A percentile compares a stretch with the other conserved stretches of the same genome.
phyloP scores from a whole-genome alignment of 1,140 invertebrate genomes.

The Physella acuta region DNA sequence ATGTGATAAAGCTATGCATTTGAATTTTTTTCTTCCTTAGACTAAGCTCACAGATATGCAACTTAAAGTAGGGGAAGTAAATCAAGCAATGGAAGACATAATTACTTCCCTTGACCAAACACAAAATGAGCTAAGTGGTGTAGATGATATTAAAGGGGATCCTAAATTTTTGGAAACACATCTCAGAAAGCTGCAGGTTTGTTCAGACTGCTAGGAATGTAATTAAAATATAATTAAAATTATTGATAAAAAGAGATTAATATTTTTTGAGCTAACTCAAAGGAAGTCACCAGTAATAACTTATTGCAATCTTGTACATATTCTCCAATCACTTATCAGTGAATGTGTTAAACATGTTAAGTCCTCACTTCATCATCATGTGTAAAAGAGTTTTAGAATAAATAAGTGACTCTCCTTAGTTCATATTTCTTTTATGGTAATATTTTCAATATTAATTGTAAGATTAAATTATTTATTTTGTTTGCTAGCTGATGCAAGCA shows the following conservation, averaged over 20 bases:
- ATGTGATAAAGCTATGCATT: background rate
- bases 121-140: slow-evolving; percentile 61
- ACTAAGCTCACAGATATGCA: slow-evolving; percentile 88
- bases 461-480: background rate
- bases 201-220: background rate
- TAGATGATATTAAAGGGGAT: slow-evolving; percentile 83
- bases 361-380: too few species aligned
- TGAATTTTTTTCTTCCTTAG: slow-evolving; percentile 33
- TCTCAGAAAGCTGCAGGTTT: slow-evolving; percentile 86
- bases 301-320: too few species aligned
- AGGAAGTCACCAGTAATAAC: too few species aligned
- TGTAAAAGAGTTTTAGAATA: too few species aligned
- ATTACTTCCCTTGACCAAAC: slow-evolving; percentile 64
- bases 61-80: slow-evolving; percentile 91
- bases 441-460: too few species aligned
- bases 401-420: too few species aligned
- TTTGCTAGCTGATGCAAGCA: slow-evolving; percentile 42
- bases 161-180: slow-evolving; percentile 96
- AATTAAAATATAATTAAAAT: too few species aligned
- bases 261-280: too few species aligned
- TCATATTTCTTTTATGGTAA: too few species aligned
- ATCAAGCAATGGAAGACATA: slow-evolving; percentile 90
- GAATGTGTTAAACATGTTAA: too few species aligned
- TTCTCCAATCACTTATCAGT: too few species aligned
- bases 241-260: background rate